Evolutionary conservation across 2,797 vertebrate genomes (phyloP), one percentile per base, ranked within the genome.

Genomic region (Mus caroli): DNA sequence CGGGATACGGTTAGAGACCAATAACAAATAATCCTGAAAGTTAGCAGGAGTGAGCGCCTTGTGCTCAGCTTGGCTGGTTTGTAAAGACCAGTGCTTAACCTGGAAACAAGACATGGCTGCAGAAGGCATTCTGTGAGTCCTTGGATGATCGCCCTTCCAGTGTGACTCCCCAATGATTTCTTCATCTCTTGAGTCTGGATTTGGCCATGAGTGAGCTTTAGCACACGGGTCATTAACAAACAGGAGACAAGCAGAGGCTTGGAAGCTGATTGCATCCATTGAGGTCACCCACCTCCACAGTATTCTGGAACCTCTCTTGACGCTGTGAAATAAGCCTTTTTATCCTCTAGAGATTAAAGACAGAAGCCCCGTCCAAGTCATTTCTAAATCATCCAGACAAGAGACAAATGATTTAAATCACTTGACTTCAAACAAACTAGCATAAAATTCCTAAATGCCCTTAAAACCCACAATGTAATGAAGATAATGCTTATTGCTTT

Each of bases 181-280:
- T 54, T 91, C 34, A 50, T 84, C 82, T 71, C 78, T 62, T 85
- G 54, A 71, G 28, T 92, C 46, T 90, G 60, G 75, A 50, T 9
- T 22, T 92, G 85, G 54, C 24, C 40, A 34, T 20, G 19, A 19
- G n/a, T 43, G 52, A 56, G 14, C 58, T 80, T 79, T 50, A 71
- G 40, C 46, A 77, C 85, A 50, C 40, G 34, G 73, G 54, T 85
- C 60, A 71, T 76, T 69, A 89, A 79, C 77, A 86, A 54, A 82
- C 6, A 54, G 26, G 58, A 94, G 20, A 85, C 58, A 95, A 94
- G 67, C 77, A 88, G 80, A 82, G 94, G 60, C 58, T 91, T 95
- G 46, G 69, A 91, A 89, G 67, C 58, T 58, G 54, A 54, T 69
- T 60, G 28, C 34, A 40, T 11, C n/a, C 24, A 6, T 0, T 78